Percentiles rank a stretch among this genome's conserved stretches.
Evolutionary conservation across 2,113 vertebrate genomes (phyloP).

Genomic region (Merops nubicus): DNA sequence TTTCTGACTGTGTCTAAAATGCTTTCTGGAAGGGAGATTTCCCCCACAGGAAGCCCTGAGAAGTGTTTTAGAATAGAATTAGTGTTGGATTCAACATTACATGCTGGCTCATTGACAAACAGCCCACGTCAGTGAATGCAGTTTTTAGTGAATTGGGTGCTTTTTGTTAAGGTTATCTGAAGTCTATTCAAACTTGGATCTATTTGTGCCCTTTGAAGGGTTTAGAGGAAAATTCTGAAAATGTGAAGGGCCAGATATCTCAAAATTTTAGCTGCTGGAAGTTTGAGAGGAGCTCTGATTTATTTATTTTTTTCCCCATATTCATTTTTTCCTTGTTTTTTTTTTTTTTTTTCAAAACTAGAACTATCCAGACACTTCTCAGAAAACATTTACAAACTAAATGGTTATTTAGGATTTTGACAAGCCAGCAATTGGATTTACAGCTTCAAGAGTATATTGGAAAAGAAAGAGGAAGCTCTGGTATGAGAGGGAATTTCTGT

Average conservation of each 20-base stretch:
- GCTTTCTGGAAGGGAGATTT: background rate
- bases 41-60: background rate
- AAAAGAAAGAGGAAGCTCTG: background rate
- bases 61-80: background rate
- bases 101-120: background rate
- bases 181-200: background rate
- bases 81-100: background rate
- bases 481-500: background rate
- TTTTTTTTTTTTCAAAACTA: background rate
- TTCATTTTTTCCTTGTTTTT: background rate
- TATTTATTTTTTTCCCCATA: background rate
- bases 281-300: background rate
- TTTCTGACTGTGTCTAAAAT: background rate
- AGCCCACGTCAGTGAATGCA: background rate
- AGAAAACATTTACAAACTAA: background rate
- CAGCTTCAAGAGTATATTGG: background rate
- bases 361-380: background rate
- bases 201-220: background rate
- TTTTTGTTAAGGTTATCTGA: background rate
- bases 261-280: background rate
- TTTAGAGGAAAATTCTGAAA: background rate
- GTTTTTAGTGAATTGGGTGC: background rate
- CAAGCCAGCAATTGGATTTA: background rate
- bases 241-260: background rate
- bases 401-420: background rate